Conservation (phyloP, 2,888 invertebrate species). For the Onchidella celtica region DNA sequence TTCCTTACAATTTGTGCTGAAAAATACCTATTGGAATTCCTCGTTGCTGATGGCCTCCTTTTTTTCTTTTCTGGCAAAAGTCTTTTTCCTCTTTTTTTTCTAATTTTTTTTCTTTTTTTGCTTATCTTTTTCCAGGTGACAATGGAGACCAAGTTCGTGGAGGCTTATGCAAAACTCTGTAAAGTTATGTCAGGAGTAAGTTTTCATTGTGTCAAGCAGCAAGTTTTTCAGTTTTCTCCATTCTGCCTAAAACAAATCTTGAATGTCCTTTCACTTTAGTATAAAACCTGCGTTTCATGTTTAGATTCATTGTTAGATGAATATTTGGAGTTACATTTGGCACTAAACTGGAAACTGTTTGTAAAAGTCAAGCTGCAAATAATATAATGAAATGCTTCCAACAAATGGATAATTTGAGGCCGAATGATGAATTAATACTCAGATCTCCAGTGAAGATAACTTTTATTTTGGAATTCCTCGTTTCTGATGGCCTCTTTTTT, state of each 20-base stretch:
- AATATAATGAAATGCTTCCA: no score
- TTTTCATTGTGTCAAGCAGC: no score
- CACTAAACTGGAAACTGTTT: no score
- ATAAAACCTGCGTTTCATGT: neutral
- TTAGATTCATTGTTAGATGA: neutral
- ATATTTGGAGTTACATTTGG: no score
- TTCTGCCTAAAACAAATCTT: neutral
- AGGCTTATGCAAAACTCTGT: constrained; percentile 92
- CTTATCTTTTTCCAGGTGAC: constrained; percentile 84
- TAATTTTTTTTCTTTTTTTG: neutral
- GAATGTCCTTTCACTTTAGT: neutral
- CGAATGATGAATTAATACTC: neutral
- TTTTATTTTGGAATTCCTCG: constrained; percentile 22
- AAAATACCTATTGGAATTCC: constrained; percentile 6
- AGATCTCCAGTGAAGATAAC: neutral
- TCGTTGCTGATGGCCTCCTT: constrained; percentile 20
- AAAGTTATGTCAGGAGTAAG: constrained; percentile 75
- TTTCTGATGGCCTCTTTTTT: constrained; percentile 22
- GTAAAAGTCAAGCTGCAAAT: no score
- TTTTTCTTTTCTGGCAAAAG: neutral
- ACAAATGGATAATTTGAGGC: no score
- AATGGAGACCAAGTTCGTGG: constrained; percentile 96
- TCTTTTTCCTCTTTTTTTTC: no score
- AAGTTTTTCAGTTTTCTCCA: neutral
- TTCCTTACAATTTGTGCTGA: neutral